A percentile compares a stretch with the other conserved stretches of the same genome.
These are phyloP conservation scores for Drosophila auraria DNA, from an alignment of 1,140 invertebrate genomes.

Conservation along the genomic window DNA sequence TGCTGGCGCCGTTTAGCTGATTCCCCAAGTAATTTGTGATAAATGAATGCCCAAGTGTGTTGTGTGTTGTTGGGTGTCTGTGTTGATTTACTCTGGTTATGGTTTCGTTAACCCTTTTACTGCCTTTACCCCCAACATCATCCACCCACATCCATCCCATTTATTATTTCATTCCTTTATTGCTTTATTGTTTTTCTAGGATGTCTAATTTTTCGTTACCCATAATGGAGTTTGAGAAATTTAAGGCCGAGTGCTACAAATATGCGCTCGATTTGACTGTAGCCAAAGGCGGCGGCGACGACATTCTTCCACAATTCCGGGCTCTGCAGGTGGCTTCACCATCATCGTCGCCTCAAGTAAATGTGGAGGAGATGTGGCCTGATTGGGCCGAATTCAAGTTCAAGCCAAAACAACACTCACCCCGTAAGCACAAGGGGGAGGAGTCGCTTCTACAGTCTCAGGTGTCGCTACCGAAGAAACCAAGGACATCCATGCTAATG, in stretches of 20 bases:
- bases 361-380: too few species aligned
- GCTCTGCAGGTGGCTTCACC: too few species aligned
- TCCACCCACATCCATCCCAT: not conserved
- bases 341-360: too few species aligned
- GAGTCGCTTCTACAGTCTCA: too few species aligned
- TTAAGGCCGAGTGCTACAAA: not conserved
- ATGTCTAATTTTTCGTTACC: not conserved
- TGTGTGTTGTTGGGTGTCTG: conserved; percentile 10
- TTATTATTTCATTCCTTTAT: conserved; percentile 2
- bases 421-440: too few species aligned
- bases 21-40: conserved; percentile 58
- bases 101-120: not conserved
- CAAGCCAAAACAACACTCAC: too few species aligned
- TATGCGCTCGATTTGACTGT: too few species aligned
- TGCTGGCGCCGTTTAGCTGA: conserved; percentile 49
- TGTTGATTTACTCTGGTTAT: conserved; percentile 5
- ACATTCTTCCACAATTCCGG: too few species aligned
- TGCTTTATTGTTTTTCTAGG: not conserved
- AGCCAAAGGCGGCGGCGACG: too few species aligned
- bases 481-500: too few species aligned
- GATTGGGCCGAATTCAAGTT: too few species aligned
- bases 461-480: too few species aligned
- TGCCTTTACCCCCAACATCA: not conserved
- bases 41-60: conserved; percentile 40
- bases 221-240: not conserved